Base-by-base conservation (phyloP, 23 tunicate genomes). In the Halocynthia aurantium region DNA sequence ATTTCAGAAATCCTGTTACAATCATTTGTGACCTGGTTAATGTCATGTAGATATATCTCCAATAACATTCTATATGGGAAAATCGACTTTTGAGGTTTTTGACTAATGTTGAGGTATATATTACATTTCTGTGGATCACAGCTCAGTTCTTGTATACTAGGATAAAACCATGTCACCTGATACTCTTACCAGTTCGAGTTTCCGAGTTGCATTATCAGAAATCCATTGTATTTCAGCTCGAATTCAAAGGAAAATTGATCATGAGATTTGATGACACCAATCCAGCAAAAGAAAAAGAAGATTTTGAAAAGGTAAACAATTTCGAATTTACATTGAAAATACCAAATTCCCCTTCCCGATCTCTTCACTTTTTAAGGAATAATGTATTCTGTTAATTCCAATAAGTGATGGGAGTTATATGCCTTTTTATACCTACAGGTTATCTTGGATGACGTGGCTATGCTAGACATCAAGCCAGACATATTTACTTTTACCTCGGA, bases 241-340 rank as follows among this genome's bases (percentile, higher is more conserved):
- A 83, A 8, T 87, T 87, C 69, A 87, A 87, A 80, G 99, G 99
- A 69, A 96, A 96, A 62, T 64, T 96, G 73, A 66, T 96, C 76
- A 85, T 96, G 93, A 61, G 99, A 64, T 96, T 96, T 85, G 99
- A 96, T 82, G 99, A 96, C 64, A 96, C 99, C 11, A 96, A 96
- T 68, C 99, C 99, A 50, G 99, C 96, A 7, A 96, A 96, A 80
- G 99, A 96, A 76, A 96, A 96, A 56, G 99, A 85, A 55, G 89
- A 96, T 70, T 96, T 86, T 81, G 96, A 96, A 69, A 96, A 89
- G 93, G 95, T 89, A 52, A 50, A 31, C 17, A 13, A 15, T 13
- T 58, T 58, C n/a, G 17, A 58, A 58, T 17, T 58, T 58, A 58
- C 64, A 13, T 15, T 13, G n/a, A 58, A n/a, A 15, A 15, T 58